phyloP scores from a whole-genome alignment of 1,140 invertebrate species.

The Leucophenga varia region DNA sequence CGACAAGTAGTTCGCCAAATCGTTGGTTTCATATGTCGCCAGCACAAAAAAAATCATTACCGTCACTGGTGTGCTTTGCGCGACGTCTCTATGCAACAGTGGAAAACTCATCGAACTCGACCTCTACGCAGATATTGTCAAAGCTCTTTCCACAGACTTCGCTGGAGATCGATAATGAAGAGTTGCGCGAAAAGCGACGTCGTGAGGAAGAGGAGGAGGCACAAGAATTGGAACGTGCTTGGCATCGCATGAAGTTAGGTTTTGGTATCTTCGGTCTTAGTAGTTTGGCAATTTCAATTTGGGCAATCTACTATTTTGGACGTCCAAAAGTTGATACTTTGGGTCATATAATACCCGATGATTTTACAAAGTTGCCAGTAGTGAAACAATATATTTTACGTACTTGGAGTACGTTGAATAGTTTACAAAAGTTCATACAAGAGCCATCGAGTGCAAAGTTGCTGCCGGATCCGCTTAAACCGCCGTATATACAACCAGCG shows the following conservation, averaged over 20 bases:
- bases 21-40: too few relatives aligned
- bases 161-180: slow-evolving; percentile 27
- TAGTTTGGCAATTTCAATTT: slow-evolving; percentile 57
- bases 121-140: slow-evolving; percentile 32
- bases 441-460: slow-evolving; percentile 94
- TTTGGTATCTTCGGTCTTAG: slow-evolving; percentile 61
- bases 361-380: slow-evolving; percentile 72
- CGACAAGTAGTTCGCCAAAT: neutral
- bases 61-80: too few relatives aligned
- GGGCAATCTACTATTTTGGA: slow-evolving; percentile 69
- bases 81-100: neutral
- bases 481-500: slow-evolving; percentile 93
- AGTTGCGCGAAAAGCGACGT: slow-evolving; percentile 29
- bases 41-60: too few relatives aligned
- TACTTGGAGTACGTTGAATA: slow-evolving; percentile 72
- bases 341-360: slow-evolving; percentile 75
- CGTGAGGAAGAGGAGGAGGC: slow-evolving; percentile 46
- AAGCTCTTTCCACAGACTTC: slow-evolving; percentile 53
- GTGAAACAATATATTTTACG: slow-evolving; percentile 72
- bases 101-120: neutral
- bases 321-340: slow-evolving; percentile 70
- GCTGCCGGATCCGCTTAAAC: slow-evolving; percentile 87
- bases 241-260: slow-evolving; percentile 62
- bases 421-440: slow-evolving; percentile 82
- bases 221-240: slow-evolving; percentile 62